These are phyloP conservation scores for Taenaris catops DNA, from an alignment of 2,888 invertebrate species.

Conservation along the genomic window DNA sequence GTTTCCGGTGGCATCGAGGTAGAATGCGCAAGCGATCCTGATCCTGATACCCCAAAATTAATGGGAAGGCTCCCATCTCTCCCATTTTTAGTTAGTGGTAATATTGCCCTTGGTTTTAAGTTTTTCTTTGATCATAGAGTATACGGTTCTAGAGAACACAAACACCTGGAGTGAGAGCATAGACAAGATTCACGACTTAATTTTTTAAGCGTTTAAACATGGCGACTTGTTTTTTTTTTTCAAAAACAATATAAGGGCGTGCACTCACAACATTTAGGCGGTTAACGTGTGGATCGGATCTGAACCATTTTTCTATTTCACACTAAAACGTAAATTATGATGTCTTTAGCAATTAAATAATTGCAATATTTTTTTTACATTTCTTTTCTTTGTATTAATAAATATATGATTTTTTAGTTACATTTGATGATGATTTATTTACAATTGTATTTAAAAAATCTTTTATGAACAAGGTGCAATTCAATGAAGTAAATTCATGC, in stretches of 20 bases:
- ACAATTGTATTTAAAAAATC: neutral
- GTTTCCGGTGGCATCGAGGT: too few relatives aligned
- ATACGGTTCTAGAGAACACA: slow-evolving; percentile 91
- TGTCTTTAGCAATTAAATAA: neutral
- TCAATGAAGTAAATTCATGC: neutral
- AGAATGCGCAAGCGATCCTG: too few relatives aligned
- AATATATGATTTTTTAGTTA: too few relatives aligned
- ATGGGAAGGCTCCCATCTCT: too few relatives aligned
- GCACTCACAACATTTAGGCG: slow-evolving; percentile 34
- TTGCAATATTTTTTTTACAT: neutral
- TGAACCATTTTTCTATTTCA: slow-evolving; percentile 31
- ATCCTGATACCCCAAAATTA: too few relatives aligned
- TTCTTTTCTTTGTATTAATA: too few relatives aligned
- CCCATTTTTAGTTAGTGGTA: too few relatives aligned
- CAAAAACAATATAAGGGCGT: slow-evolving; percentile 28
- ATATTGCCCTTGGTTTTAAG: slow-evolving; percentile 88
- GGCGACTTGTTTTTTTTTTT: slow-evolving; percentile 6
- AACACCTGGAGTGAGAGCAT: slow-evolving; percentile 86
- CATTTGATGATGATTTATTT: too few relatives aligned
- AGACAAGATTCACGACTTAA: slow-evolving; percentile 46
- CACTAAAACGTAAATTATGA: neutral
- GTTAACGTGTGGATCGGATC: slow-evolving; percentile 23
- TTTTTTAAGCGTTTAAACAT: slow-evolving; percentile 13
- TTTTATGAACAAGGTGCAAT: neutral
- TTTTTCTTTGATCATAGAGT: slow-evolving; percentile 89